Conservation (phyloP, 23 tunicate species). For the Ciona savignyi region DNA sequence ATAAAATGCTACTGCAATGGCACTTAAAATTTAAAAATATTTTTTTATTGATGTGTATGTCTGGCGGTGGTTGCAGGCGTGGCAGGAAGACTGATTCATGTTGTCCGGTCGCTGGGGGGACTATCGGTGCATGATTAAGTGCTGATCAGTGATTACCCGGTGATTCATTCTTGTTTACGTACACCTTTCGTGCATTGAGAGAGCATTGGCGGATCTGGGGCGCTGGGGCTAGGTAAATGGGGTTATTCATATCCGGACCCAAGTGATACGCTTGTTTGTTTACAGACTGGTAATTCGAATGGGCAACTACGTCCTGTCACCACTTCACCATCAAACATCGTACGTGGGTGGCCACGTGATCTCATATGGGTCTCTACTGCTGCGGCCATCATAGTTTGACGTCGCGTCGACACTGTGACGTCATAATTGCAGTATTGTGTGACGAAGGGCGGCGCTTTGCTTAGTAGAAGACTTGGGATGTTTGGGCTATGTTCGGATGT, state of each 20-base stretch:
- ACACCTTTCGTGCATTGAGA: background rate
- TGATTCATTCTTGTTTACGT: background rate
- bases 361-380: background rate
- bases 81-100: background rate
- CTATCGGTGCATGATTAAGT: background rate
- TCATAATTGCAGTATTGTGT: background rate
- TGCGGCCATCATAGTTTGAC: background rate
- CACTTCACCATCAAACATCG: background rate
- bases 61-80: background rate
- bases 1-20: too few relatives aligned
- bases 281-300: background rate
- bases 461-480: too few relatives aligned
- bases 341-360: background rate
- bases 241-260: background rate
- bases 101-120: background rate
- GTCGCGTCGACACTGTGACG: background rate
- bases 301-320: background rate
- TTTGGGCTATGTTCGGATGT: too few relatives aligned
- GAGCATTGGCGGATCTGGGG: background rate
- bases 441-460: background rate
- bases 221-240: background rate
- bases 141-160: background rate
- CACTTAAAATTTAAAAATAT: too few relatives aligned
- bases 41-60: too few relatives aligned
- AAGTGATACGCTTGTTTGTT: background rate